phyloP scores from a whole-genome alignment of 1,140 invertebrate species.

The Halyomorpha halys region DNA sequence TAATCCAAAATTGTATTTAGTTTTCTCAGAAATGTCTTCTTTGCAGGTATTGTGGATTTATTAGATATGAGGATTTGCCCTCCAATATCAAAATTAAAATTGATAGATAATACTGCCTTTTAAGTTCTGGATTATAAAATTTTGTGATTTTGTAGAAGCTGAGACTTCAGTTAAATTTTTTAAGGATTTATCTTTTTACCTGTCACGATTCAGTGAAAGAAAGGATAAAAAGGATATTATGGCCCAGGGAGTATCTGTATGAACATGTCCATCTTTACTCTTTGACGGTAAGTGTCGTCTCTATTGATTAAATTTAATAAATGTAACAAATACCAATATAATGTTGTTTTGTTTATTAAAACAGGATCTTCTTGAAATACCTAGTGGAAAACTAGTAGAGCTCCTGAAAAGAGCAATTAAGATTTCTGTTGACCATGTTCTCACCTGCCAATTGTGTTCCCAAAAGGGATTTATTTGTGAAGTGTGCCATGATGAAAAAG shows the following conservation, averaged over 20 bases:
- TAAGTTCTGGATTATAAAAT: no score
- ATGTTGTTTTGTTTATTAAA: neutral
- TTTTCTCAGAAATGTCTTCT: conserved; percentile 64
- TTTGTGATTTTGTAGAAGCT: conserved; percentile 44
- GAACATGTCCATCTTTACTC: conserved; percentile 86
- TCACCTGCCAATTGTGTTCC: conserved; percentile 72
- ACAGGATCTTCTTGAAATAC: conserved; percentile 66
- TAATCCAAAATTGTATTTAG: conserved; percentile 68
- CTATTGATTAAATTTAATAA: neutral
- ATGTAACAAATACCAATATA: neutral
- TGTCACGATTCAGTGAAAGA: conserved; percentile 76
- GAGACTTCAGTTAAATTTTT: conserved; percentile 70
- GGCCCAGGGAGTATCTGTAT: conserved; percentile 80
- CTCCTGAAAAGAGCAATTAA: conserved; percentile 69
- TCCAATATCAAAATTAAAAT: neutral
- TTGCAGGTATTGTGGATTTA: conserved; percentile 35
- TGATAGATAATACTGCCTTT: neutral
- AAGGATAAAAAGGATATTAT: conserved; percentile 66
- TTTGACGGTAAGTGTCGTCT: conserved; percentile 43
- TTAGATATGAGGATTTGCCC: neutral
- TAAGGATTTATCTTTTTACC: conserved; percentile 80
- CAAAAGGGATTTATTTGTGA: conserved; percentile 94
- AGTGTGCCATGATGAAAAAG: conserved; percentile 71
- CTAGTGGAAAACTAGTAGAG: conserved; percentile 56
- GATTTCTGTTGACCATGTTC: conserved; percentile 71